Conservation (phyloP, 2,797 vertebrate genomes). For the Pelodytes ibericus region DNA sequence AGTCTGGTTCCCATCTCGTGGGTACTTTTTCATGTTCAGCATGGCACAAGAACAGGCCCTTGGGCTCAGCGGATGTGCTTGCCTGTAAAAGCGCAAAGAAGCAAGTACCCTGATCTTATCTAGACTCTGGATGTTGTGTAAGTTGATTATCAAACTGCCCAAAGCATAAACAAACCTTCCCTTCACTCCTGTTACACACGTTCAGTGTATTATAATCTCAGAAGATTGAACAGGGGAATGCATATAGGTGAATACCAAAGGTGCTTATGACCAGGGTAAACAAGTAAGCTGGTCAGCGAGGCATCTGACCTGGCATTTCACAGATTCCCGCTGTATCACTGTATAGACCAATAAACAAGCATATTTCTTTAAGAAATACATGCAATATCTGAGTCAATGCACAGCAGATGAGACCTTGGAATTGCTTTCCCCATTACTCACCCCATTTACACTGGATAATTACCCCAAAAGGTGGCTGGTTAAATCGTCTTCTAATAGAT, state of each 20-base stretch:
- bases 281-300: neutral
- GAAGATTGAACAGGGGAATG: neutral
- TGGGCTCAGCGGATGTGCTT: constrained; percentile 5
- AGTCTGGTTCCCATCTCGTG: constrained; percentile 10
- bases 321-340: neutral
- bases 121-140: neutral
- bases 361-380: too few relatives aligned
- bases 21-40: neutral
- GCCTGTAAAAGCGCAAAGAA: constrained; percentile 12
- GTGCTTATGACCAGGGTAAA: constrained; percentile 4
- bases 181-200: neutral
- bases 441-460: too few relatives aligned
- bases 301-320: neutral
- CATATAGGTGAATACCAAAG: neutral
- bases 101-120: constrained; percentile 26
- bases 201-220: constrained; percentile 2
- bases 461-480: too few relatives aligned
- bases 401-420: too few relatives aligned
- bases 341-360: too few relatives aligned
- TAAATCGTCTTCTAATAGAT: too few relatives aligned
- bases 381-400: too few relatives aligned
- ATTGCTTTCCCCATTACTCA: too few relatives aligned
- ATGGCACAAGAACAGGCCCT: neutral
- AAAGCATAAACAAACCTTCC: constrained; percentile 35
- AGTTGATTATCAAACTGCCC: constrained; percentile 7